Evolutionary conservation across 2,888 invertebrate genomes (phyloP).

Genomic region (Proisotoma minuta): DNA sequence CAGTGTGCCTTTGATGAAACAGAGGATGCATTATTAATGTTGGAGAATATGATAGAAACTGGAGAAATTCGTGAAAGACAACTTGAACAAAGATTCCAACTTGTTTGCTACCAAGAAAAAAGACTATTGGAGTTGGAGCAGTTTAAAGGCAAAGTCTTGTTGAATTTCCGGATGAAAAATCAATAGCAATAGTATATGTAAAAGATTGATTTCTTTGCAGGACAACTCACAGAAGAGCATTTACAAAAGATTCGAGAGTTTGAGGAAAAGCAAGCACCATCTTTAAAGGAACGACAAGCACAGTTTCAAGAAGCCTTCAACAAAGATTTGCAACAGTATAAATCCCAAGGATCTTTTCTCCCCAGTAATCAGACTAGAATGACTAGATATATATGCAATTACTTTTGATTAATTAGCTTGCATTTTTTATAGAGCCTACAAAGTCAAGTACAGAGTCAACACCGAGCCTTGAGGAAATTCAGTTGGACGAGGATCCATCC

Average conservation of each 20-base stretch:
- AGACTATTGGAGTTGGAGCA: conserved; percentile 59
- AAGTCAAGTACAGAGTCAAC: conserved; percentile 45
- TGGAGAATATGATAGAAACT: conserved; percentile 61
- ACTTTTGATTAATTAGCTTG: not conserved
- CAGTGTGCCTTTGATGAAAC: conserved; percentile 47
- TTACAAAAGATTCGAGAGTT: conserved; percentile 57
- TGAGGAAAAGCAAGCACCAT: conserved; percentile 57
- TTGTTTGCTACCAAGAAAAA: conserved; percentile 66
- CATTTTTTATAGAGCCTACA: conserved; percentile 14
- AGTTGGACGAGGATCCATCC: conserved; percentile 57
- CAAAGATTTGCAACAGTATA: conserved; percentile 62
- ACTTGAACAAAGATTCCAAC: conserved; percentile 65
- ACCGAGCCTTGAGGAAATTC: conserved; percentile 61
- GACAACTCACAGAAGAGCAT: conserved; percentile 58
- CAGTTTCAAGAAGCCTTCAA: conserved; percentile 67
- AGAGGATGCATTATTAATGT: conserved; percentile 38
- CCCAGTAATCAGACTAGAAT: not conserved
- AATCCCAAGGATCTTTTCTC: conserved; percentile 56
- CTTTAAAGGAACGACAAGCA: conserved; percentile 62
- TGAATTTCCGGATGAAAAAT: not conserved
- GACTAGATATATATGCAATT: not conserved
- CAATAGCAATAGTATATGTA: too few species aligned
- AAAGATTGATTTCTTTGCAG: too few species aligned
- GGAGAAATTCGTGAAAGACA: conserved; percentile 67
- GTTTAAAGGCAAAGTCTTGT: conserved; percentile 55